Evolutionary conservation across 1,140 invertebrate species (phyloP).

Genomic region (Trypoxylus dichotomus): DNA sequence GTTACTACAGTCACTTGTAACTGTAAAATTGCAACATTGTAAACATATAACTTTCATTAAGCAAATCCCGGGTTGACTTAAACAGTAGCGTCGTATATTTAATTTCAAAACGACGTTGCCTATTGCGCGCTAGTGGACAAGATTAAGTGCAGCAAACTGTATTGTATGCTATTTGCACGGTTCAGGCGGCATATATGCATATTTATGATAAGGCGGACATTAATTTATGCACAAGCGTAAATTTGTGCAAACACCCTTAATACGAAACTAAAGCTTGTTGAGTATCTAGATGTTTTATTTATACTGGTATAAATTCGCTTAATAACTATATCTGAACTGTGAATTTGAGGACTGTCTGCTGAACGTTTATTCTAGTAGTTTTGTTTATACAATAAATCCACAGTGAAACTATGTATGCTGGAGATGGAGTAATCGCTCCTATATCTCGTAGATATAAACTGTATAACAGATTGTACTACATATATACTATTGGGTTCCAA

Average conservation of each 20-base stretch:
- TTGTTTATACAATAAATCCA: no score
- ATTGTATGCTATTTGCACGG: background rate
- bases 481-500: no score
- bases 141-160: background rate
- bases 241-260: background rate
- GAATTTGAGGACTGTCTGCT: no score
- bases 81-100: background rate
- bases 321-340: background rate
- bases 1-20: no score
- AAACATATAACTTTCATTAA: no score
- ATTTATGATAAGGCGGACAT: background rate
- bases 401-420: no score
- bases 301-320: background rate
- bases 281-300: background rate
- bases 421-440: no score
- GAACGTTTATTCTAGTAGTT: no score
- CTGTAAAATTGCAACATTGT: no score
- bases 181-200: background rate
- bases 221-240: background rate
- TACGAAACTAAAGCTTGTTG: background rate
- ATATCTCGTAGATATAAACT: no score
- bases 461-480: no score
- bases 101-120: background rate
- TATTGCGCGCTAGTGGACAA: background rate
- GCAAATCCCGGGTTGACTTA: no score